Percentiles rank a stretch among this genome's conserved stretches.
Evolutionary conservation across 1,140 invertebrate genomes (phyloP).

Genomic region (Atta texana): DNA sequence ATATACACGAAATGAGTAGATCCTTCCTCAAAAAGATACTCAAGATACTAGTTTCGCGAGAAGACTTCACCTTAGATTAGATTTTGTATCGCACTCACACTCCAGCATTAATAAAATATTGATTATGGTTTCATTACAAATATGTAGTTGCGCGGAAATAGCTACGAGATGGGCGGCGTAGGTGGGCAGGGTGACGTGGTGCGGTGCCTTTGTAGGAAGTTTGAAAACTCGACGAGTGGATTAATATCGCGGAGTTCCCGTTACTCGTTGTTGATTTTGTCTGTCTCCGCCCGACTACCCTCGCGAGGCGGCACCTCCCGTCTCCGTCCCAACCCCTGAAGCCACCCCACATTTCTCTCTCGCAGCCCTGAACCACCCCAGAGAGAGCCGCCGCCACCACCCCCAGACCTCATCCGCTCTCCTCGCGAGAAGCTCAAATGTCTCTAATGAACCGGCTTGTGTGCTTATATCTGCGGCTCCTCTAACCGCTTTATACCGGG

Average conservation of each 20-base stretch:
- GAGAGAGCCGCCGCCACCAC: conserved; percentile 60
- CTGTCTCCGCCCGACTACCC: conserved; percentile 82
- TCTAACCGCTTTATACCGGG: conserved; percentile 78
- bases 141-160: conserved; percentile 75
- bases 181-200: conserved; percentile 51
- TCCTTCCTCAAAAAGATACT: not conserved
- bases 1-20: not conserved
- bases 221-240: conserved; percentile 87
- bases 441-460: conserved; percentile 86
- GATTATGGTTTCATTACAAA: conserved; percentile 86
- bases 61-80: conserved; percentile 45
- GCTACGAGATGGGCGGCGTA: conserved; percentile 51
- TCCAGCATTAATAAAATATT: conserved; percentile 84
- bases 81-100: conserved; percentile 29
- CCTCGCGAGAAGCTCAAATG: conserved; percentile 83
- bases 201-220: conserved; percentile 86
- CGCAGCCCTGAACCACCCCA: conserved; percentile 62
- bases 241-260: conserved; percentile 87
- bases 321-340: conserved; percentile 65
- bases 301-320: conserved; percentile 67
- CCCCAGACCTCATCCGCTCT: conserved; percentile 51
- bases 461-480: conserved; percentile 82
- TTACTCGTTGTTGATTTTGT: conserved; percentile 87
- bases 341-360: conserved; percentile 73
- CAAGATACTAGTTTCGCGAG: not conserved